Percentiles rank a stretch among this genome's conserved stretches.
phyloP scores from a whole-genome alignment of 2,797 vertebrate genomes.

The Propithecus deckenii region DNA sequence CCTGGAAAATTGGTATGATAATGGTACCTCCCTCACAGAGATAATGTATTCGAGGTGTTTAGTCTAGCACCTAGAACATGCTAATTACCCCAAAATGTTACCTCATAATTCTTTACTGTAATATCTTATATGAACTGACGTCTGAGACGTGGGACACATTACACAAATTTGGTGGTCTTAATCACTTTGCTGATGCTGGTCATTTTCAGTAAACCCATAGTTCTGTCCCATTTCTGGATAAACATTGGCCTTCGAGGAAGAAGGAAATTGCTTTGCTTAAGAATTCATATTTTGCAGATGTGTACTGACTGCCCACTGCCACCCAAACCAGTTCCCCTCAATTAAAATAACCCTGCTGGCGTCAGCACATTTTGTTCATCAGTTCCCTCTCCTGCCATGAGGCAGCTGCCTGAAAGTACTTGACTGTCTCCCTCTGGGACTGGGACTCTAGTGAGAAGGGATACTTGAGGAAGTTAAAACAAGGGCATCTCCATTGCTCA shows the following conservation, averaged over 20 bases:
- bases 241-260: constrained; percentile 44
- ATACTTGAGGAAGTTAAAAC: neutral
- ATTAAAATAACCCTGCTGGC: constrained; percentile 60
- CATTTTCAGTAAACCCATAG: constrained; percentile 19
- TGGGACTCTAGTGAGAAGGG: neutral
- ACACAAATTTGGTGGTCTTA: neutral
- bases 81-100: neutral
- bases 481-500: neutral
- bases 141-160: neutral
- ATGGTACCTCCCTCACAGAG: neutral
- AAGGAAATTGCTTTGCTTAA: constrained; percentile 68
- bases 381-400: constrained; percentile 17
- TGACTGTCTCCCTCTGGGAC: neutral
- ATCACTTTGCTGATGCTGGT: neutral
- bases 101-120: neutral
- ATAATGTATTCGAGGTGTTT: neutral
- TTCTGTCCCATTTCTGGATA: constrained; percentile 48
- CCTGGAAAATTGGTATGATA: neutral
- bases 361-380: constrained; percentile 49
- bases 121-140: neutral
- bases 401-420: neutral
- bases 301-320: constrained; percentile 21
- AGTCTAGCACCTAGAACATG: neutral
- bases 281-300: constrained; percentile 65
- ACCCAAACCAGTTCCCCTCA: constrained; percentile 55